A percentile compares a stretch with the other conserved stretches of the same genome.
phyloP scores from a whole-genome alignment of 2,113 vertebrate genomes.

The Scopus umbretta region DNA sequence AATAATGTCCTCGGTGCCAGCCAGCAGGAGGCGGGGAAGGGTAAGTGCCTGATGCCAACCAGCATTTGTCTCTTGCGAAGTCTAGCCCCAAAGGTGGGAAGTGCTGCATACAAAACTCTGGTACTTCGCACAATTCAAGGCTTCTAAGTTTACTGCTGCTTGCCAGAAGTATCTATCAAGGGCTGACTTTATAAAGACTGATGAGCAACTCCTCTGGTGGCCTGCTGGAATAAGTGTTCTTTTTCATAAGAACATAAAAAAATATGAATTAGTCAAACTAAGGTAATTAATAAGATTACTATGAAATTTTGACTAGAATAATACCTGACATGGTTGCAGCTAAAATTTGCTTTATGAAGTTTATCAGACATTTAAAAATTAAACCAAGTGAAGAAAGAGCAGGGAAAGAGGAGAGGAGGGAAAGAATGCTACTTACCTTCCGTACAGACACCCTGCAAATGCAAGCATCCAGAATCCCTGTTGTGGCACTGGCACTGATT shows the following conservation, averaged over 20 bases:
- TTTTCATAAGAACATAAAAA: not conserved
- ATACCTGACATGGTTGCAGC: not conserved
- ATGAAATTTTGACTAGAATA: not conserved
- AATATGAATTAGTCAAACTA: not conserved
- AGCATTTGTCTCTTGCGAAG: not conserved
- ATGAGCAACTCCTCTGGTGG: not conserved
- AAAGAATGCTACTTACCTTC: constrained; percentile 74
- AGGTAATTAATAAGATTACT: not conserved
- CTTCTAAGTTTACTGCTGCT: not conserved
- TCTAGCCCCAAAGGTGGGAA: not conserved
- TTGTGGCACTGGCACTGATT: constrained; percentile 87
- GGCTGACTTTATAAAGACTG: not conserved
- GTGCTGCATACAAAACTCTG: not conserved
- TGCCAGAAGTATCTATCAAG: not conserved
- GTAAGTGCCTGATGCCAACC: not conserved
- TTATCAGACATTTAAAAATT: not conserved
- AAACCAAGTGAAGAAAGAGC: not conserved
- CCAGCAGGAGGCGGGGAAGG: not conserved
- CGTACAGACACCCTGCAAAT: constrained; percentile 90
- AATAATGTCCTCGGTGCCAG: not conserved
- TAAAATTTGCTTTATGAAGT: not conserved
- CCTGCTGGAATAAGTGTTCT: not conserved
- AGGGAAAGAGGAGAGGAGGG: not conserved
- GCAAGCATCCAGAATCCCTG: constrained; percentile 89
- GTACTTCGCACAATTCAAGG: not conserved